Conservation (phyloP, 2,797 vertebrate species). For the Nannoperca australis region DNA sequence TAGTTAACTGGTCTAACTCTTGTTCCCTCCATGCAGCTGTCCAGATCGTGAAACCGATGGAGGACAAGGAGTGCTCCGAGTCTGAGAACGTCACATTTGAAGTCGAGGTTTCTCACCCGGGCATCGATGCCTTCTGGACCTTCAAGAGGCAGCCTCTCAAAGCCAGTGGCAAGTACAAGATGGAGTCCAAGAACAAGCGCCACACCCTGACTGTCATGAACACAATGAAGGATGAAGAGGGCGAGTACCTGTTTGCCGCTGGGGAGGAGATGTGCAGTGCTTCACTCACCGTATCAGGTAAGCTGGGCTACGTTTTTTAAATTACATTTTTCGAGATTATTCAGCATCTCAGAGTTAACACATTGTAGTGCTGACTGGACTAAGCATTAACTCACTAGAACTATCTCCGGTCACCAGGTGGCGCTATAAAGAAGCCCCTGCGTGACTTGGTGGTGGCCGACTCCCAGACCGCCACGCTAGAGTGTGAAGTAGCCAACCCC, state of each 20-base stretch:
- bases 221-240: slow-evolving; percentile 98
- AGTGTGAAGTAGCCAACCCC: slow-evolving; percentile 96
- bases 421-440: slow-evolving; percentile 95
- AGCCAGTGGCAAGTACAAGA: slow-evolving; percentile 90
- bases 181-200: slow-evolving; percentile 90
- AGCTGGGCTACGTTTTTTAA: fast-evolving
- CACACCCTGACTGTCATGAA: slow-evolving; percentile 92
- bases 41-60: slow-evolving; percentile 91
- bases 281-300: slow-evolving; percentile 93
- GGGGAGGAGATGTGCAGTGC: slow-evolving; percentile 95
- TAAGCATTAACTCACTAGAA: not conserved
- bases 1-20: not conserved
- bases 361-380: not conserved
- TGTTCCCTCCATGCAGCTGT: slow-evolving; percentile 84
- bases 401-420: slow-evolving; percentile 83
- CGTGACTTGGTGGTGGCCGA: slow-evolving; percentile 93
- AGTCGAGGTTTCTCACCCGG: slow-evolving; percentile 93
- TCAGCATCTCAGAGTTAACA: not conserved
- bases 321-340: not conserved
- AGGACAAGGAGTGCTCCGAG: slow-evolving; percentile 92
- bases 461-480: slow-evolving; percentile 92
- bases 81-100: slow-evolving; percentile 95
- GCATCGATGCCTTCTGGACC: slow-evolving; percentile 94
- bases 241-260: slow-evolving; percentile 93
- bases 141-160: slow-evolving; percentile 92